Evolutionary conservation across 2,888 invertebrate species (phyloP), one percentile per base, ranked within the genome.

Genomic region (Pedicia rivosa): DNA sequence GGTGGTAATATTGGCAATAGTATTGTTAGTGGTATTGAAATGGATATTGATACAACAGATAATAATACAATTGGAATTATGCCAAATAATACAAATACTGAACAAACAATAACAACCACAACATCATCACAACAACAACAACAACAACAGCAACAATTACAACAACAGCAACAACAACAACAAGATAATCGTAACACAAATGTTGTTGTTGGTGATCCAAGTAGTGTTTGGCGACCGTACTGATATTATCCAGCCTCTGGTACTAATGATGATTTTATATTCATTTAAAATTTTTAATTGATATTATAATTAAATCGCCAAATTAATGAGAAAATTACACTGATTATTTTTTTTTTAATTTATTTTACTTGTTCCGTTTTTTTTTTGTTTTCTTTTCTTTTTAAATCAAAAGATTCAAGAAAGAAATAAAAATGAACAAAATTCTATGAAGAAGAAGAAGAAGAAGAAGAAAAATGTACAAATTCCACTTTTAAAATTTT

Each of bases 181-280:
- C 46, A 47, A 6, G 46, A 44, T 26, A 16, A 16, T 12, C 17
- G 19, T 3, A 30, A 30, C n/a, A 30, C 16, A 17, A 32, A 32
- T 25, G 56, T 51, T 20, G 53, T 61, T 48, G 54, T 56, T 37
- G 49, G 58, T 45, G 66, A 67, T 47, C 61, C 66, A 36, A 55
- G 62, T 10, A 60, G 57, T 40, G 80, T 82, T n/a, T 82, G 81
- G 81, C 68, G 81, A 57, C 81, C 81, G 38, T 80, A 79, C 65
- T 78, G 32, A 32, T 20, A 32, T 32, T 13, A 32, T 8, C 16
- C 17, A n/a, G 17, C 19, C n/a, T 6, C 17, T 5, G 19, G 12
- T 13, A 29, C 32, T 7, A 32, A 32, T 32, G 32, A 32, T 32
- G 32, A 32, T 20, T 32, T 32, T 32, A 20, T 32, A 20, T 13